Base-by-base conservation (phyloP, 2,888 invertebrate genomes). In the Brachypterus glaber region DNA sequence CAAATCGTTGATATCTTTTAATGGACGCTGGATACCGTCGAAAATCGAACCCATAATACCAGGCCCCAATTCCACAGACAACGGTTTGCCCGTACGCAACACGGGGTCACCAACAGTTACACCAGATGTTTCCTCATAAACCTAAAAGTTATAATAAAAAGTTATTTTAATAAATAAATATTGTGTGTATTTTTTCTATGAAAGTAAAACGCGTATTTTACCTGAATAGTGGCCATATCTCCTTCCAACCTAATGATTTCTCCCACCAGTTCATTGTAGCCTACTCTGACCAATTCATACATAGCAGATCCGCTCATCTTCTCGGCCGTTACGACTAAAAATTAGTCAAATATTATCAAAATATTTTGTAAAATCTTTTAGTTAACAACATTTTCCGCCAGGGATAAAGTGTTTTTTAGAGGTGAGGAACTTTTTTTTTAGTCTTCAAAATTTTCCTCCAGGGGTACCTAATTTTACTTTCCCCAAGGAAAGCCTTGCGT, bases 31-130 rank as follows among this genome's bases (percentile, higher is more conserved):
- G 69, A 98, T 99, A 73, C 98, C 98, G 71, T 99, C 98, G 71
- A 97, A 99, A 71, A 99, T 99, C 65, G 92, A 93, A 50, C 92
- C 93, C 77, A 99, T 82, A 67, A 99, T 99, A 60, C 97, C 97
- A 34, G 98, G 98, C 4, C 98, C 98, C 39, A 99, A 72, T 67
- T 99, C 98, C 25, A 99, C 98, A 4, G 98, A 99, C 37, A 99
- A 71, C 0, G 98, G 98, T 68, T 98, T 99, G 51, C 98, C 98
- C 0, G 98, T 99, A 57, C 97, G 77, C 50, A 98, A 73, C 13
- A 99, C 97, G 35, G 98, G 98, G 72, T 99, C 98, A 17, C 98
- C 98, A 8, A 99, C 97, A 3, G 98, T 98, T 29, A 99, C 97
- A 54, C 97, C 98, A 34, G 97, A 96, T 52, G 87, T 91, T 69